phyloP scores from a whole-genome alignment of 1,140 invertebrate genomes.

The Meteorus sp. region DNA sequence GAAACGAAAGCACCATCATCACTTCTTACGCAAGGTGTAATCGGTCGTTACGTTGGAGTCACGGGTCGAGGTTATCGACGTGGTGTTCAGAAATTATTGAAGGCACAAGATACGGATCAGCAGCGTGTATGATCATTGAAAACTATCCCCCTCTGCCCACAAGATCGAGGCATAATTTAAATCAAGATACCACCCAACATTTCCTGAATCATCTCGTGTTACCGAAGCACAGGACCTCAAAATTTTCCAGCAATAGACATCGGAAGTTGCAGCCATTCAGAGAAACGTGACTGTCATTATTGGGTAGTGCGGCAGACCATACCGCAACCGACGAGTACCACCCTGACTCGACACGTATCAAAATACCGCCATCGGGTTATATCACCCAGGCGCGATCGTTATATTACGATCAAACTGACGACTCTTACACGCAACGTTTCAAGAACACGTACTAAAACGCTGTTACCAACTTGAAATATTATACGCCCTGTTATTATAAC shows the following conservation, averaged over 20 bases:
- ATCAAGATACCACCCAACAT: constrained; percentile 56
- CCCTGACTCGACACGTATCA: constrained; percentile 52
- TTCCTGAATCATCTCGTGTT: constrained; percentile 53
- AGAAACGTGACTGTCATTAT: constrained; percentile 81
- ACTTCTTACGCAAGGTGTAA: constrained; percentile 39
- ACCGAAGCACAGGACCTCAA: constrained; percentile 78
- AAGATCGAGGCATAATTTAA: constrained; percentile 54
- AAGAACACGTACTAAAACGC: constrained; percentile 45
- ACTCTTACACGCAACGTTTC: constrained; percentile 32
- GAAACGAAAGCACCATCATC: constrained; percentile 50
- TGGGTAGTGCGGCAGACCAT: constrained; percentile 58
- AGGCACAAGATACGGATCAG: constrained; percentile 61
- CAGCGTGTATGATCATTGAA: constrained; percentile 66
- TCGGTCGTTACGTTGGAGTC: constrained; percentile 39
- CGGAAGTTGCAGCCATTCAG: constrained; percentile 91
- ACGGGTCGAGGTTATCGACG: constrained; percentile 37
- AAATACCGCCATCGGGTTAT: constrained; percentile 46
- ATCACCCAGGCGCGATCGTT: constrained; percentile 31
- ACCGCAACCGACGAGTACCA: constrained; percentile 53
- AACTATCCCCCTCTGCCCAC: constrained; percentile 54
- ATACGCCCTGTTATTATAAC: constrained; percentile 22
- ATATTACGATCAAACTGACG: constrained; percentile 44
- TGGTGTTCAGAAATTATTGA: constrained; percentile 52
- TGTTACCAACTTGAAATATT: constrained; percentile 44
- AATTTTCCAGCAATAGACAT: constrained; percentile 92